Conservation (phyloP, 2,888 invertebrate genomes). For the Drosophila leonis region DNA sequence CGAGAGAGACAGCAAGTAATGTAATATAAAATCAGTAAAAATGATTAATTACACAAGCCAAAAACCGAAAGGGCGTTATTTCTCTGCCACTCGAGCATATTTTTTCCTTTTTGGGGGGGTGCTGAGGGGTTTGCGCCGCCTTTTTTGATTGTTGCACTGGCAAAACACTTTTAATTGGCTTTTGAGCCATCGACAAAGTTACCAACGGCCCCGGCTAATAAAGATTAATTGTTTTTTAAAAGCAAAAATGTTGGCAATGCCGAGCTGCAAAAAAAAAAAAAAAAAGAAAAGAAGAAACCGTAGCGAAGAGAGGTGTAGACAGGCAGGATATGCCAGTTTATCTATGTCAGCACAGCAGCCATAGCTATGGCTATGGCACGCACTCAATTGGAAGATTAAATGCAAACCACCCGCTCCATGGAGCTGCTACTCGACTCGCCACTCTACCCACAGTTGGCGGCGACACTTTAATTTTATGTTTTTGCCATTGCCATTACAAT, state of each 20-base stretch:
- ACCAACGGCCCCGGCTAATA: constrained; percentile 59
- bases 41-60: constrained; percentile 71
- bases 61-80: constrained; percentile 7
- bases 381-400: constrained; percentile 81
- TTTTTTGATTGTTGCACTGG: constrained; percentile 67
- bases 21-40: constrained; percentile 63
- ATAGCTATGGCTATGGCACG: constrained; percentile 41
- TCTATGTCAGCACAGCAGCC: constrained; percentile 71
- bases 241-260: constrained; percentile 70
- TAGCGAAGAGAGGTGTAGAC: constrained; percentile 30
- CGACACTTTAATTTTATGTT: constrained; percentile 70
- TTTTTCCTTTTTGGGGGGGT: background rate
- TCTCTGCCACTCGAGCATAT: constrained; percentile 15
- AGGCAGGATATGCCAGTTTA: constrained; percentile 69
- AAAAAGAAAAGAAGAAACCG: background rate
- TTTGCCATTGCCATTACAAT: constrained; percentile 64
- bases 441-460: constrained; percentile 42
- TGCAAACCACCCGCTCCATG: constrained; percentile 47
- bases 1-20: constrained; percentile 19
- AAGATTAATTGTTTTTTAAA: constrained; percentile 81
- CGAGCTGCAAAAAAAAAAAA: background rate
- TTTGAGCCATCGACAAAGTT: constrained; percentile 72
- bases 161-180: constrained; percentile 78
- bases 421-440: background rate
- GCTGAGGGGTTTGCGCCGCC: constrained; percentile 8